Percentiles rank a stretch among this genome's conserved stretches.
Conservation (phyloP, 1,140 invertebrate species). For the Rhyacophila brunnea region DNA sequence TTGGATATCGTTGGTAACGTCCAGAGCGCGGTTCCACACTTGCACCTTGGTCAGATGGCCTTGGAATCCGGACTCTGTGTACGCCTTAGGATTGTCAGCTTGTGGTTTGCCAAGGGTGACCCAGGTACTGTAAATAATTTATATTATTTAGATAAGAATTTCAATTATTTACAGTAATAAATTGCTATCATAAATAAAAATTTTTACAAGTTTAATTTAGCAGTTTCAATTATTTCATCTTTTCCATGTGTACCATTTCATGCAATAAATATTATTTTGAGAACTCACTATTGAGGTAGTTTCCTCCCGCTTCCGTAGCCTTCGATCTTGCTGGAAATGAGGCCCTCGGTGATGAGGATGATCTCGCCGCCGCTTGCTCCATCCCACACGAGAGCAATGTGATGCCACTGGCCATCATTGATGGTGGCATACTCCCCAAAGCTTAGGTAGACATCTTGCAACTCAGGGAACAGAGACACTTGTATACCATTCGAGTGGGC, state of each 20-base stretch:
- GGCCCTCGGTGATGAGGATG: slow-evolving; percentile 86
- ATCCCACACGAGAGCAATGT: slow-evolving; percentile 91
- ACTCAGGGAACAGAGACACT: slow-evolving; percentile 82
- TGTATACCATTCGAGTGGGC: slow-evolving; percentile 88
- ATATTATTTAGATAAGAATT: slow-evolving; percentile 22
- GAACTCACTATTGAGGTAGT: slow-evolving; percentile 75
- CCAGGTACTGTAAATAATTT: slow-evolving; percentile 77
- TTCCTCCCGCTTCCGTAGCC: slow-evolving; percentile 77
- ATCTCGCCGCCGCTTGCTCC: slow-evolving; percentile 80
- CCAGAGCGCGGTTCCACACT: slow-evolving; percentile 87
- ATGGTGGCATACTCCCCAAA: slow-evolving; percentile 90
- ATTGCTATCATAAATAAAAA: neutral
- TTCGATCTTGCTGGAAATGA: slow-evolving; percentile 87
- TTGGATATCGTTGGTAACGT: slow-evolving; percentile 90
- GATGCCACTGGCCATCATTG: slow-evolving; percentile 96
- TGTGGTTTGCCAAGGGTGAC: slow-evolving; percentile 87
- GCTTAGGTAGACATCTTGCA: slow-evolving; percentile 86
- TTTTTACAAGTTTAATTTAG: slow-evolving; percentile 1
- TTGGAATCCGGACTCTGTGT: slow-evolving; percentile 87
- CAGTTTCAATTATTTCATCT: no score
- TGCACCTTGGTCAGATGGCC: slow-evolving; percentile 93
- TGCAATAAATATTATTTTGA: no score
- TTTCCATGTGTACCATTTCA: no score
- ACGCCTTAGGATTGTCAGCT: slow-evolving; percentile 68
- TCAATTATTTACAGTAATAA: slow-evolving; percentile 8